These are phyloP conservation scores for Acleris emargana DNA, from an alignment of 2,888 invertebrate species.

Conservation along the genomic window DNA sequence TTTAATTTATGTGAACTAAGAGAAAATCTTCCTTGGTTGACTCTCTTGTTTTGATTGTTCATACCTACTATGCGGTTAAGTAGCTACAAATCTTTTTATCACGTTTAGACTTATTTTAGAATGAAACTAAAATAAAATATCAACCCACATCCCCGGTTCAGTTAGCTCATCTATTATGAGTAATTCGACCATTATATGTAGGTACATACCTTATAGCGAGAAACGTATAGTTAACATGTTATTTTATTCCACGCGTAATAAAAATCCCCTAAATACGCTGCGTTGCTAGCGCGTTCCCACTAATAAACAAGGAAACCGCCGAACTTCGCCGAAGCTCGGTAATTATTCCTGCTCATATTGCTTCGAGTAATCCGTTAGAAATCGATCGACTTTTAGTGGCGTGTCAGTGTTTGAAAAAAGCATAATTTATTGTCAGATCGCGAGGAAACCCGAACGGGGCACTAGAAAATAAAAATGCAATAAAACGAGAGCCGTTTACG, in stretches of 20 bases:
- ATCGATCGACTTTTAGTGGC: conserved; percentile 82
- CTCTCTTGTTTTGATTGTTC: no score
- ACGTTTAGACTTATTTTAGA: no score
- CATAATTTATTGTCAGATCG: conserved; percentile 82
- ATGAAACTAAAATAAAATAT: no score
- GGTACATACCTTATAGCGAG: neutral
- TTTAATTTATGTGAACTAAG: no score
- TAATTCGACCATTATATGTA: neutral
- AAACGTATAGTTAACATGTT: conserved; percentile 7
- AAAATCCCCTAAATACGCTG: conserved; percentile 49
- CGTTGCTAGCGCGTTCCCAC: conserved; percentile 67
- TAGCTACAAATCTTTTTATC: no score
- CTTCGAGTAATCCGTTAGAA: conserved; percentile 82
- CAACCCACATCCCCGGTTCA: no score
- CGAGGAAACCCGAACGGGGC: conserved; percentile 78
- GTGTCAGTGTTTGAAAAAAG: conserved; percentile 82
- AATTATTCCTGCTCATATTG: conserved; percentile 77
- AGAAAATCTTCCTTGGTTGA: no score
- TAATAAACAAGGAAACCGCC: conserved; percentile 80
- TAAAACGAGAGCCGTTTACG: conserved; percentile 81
- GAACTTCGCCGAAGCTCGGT: conserved; percentile 75
- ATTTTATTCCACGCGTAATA: conserved; percentile 40
- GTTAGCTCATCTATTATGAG: no score
- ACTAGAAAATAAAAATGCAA: conserved; percentile 82
- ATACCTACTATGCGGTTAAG: no score